Evolutionary conservation across 2,888 invertebrate genomes (phyloP).

Genomic region (Hydrotaea cyrtoneurina): DNA sequence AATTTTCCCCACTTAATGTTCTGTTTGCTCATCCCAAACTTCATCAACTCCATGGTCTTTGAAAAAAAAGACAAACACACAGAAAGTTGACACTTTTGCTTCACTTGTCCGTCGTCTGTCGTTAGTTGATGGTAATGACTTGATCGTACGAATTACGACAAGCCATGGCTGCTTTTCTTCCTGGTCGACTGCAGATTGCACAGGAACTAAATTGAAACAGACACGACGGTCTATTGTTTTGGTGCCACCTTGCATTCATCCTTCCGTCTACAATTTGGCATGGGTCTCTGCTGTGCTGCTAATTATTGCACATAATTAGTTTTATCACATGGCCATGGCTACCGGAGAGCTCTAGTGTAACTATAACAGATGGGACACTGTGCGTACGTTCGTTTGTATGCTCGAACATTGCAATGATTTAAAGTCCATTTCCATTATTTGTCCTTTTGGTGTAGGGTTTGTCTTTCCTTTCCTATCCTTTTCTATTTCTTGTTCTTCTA

Average conservation of each 20-base stretch:
- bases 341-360: background rate
- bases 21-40: conserved; percentile 70
- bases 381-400: background rate
- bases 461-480: background rate
- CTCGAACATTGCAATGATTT: conserved; percentile 17
- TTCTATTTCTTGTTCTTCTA: background rate
- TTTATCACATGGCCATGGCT: conserved; percentile 73
- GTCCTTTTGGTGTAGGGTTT: background rate
- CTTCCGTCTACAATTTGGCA: background rate
- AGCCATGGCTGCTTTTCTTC: no score
- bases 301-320: conserved; percentile 78
- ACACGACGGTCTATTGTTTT: conserved; percentile 58
- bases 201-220: conserved; percentile 7
- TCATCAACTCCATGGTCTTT: background rate
- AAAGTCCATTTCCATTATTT: background rate
- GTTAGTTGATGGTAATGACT: conserved; percentile 67
- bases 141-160: conserved; percentile 38
- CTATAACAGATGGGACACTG: background rate
- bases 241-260: background rate
- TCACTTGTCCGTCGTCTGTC: conserved; percentile 49
- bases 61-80: conserved; percentile 46
- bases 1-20: conserved; percentile 69
- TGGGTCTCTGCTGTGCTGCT: conserved; percentile 24
- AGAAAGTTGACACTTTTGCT: conserved; percentile 75
- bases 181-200: conserved; percentile 17